Base-by-base conservation (phyloP, 2,888 invertebrate species). In the Trypoxylon attenuatum region DNA sequence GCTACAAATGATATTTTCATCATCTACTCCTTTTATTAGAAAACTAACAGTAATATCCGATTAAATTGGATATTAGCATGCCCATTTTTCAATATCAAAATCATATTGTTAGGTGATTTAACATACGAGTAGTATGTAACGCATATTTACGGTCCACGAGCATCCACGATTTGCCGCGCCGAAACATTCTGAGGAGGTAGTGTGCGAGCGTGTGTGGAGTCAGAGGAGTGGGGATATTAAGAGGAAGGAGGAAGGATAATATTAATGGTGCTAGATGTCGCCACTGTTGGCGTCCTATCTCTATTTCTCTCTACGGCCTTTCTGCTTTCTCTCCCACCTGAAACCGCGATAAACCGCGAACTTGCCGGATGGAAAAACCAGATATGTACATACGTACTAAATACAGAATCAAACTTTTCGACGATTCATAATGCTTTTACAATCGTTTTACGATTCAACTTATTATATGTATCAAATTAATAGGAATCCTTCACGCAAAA, bases 201-300 rank as follows among this genome's bases (percentile, higher is more conserved):
- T 56, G 42, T 52, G 38, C 50, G 25, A 22, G n/a, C 38, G 19
- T 25, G 27, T 52, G 39, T n/a, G n/a, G 29, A 29, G 51, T 38
- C 19, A 23, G n/a, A 42, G 15, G 16, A 59, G 33, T 47, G 39
- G 52, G 45, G 62, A 55, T 51, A 56, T 4, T 25, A 41, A 49
- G 43, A 43, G 51, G 51, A 25, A 22, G 42, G 47, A 51, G 56
- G 56, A 45, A 55, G 58, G 65, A 64, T 70, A 60, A 65, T 57
- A 68, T 66, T 61, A 72, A 67, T 59, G 62, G 66, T 70, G 58
- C 63, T 67, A 71, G 74, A 61, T 69, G 69, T 54, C 78, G 79
- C 78, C 64, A 71, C 69, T 18, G 71, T 68, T 57, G 69, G 76
- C 79, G 77, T 79, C 76, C 73, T 76, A 69, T 78, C 69, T 71